Conservation (phyloP, 2,888 invertebrate species). For the Acleris holmiana region DNA sequence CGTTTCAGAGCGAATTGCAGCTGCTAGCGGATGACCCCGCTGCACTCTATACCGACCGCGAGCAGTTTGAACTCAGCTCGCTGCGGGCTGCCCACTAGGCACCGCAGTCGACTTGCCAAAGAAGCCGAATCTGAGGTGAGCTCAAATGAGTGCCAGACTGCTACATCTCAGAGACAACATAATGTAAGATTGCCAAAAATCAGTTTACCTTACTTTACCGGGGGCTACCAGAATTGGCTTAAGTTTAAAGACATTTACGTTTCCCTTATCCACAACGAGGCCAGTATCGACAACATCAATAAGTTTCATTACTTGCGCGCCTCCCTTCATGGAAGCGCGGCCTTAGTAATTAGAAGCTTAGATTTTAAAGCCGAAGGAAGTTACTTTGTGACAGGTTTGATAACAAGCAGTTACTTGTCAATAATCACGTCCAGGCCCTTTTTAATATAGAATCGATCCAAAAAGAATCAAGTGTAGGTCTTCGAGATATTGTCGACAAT, state of each 20-base stretch:
- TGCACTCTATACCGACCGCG: constrained; percentile 1
- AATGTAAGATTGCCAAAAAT: constrained; percentile 5
- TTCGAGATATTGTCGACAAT: constrained; percentile 4
- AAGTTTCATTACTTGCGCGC: constrained; percentile 5
- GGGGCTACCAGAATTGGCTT: constrained; percentile 15
- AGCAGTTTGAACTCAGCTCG: background rate
- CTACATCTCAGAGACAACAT: background rate
- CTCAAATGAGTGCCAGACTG: background rate
- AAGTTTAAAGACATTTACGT: constrained; percentile 7
- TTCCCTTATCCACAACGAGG: background rate
- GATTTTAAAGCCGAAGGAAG: constrained; percentile 9
- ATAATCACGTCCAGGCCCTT: constrained; percentile 21
- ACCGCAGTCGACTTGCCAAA: background rate
- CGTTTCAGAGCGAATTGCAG: constrained; percentile 3
- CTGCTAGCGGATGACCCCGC: background rate
- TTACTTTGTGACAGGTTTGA: constrained; percentile 15
- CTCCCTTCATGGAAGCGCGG: constrained; percentile 9
- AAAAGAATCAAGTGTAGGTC: constrained; percentile 15
- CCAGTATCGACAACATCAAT: background rate
- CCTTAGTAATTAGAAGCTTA: constrained; percentile 2
- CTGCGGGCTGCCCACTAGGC: background rate
- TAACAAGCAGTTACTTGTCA: constrained; percentile 15
- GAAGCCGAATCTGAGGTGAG: background rate
- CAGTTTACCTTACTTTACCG: background rate
- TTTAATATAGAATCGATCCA: constrained; percentile 10